These are phyloP conservation scores for Callyntrura guangdongensis DNA, from an alignment of 2,888 invertebrate species.

Conservation along the genomic window DNA sequence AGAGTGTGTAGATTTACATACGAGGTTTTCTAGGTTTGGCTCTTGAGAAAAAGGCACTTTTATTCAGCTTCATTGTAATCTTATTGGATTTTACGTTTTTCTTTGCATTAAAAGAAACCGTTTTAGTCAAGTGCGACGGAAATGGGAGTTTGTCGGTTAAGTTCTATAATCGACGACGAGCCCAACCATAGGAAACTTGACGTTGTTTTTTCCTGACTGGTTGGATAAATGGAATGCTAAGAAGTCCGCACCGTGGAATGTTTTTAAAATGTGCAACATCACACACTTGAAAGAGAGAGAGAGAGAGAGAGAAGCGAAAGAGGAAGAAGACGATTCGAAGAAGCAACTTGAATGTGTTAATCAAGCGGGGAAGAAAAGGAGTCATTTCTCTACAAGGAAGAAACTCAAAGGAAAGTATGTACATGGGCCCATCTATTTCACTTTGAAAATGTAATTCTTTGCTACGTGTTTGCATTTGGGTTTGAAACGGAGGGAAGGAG, in stretches of 20 bases:
- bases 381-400: slow-evolving; percentile 10
- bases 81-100: slow-evolving; percentile 43
- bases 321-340: not conserved
- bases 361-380: slow-evolving; percentile 66
- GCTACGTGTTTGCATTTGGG: slow-evolving; percentile 23
- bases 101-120: not conserved
- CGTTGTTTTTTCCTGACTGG: slow-evolving; percentile 28
- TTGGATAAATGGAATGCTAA: slow-evolving; percentile 44
- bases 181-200: not conserved
- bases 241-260: slow-evolving; percentile 26
- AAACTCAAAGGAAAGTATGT: slow-evolving; percentile 12
- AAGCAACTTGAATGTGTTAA: slow-evolving; percentile 70
- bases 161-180: not conserved
- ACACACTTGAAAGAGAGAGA: slow-evolving; percentile 18
- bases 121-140: not conserved
- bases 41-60: not conserved
- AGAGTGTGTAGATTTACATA: slow-evolving; percentile 49
- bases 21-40: slow-evolving; percentile 3
- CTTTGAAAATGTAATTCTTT: slow-evolving; percentile 51
- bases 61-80: slow-evolving; percentile 43
- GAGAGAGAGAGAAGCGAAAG: slow-evolving; percentile 3
- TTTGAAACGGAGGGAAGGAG: not conserved
- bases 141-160: slow-evolving; percentile 4
- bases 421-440: slow-evolving; percentile 59
- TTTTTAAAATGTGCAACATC: slow-evolving; percentile 49